Percentiles rank a stretch among this genome's conserved stretches.
Conservation (phyloP, 2,113 vertebrate species). For the Rhizomys pruinosus region DNA sequence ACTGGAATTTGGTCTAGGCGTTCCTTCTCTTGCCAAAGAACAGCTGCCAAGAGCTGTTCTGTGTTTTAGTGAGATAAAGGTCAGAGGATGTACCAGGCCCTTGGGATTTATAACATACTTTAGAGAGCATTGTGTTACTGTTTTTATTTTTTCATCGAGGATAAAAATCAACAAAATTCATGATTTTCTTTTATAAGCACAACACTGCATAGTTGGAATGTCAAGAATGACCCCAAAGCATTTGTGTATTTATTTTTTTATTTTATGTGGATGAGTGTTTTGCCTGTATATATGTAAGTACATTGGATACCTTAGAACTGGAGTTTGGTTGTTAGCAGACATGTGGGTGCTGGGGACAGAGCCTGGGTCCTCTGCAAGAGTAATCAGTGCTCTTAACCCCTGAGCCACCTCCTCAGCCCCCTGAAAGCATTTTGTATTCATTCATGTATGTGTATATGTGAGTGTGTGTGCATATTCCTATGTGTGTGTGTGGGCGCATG, state of each 20-base stretch:
- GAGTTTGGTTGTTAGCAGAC: too few species aligned
- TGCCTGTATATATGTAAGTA: too few species aligned
- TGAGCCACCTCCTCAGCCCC: too few species aligned
- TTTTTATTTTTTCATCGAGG: slow-evolving; percentile 43
- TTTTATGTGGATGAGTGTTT: too few species aligned
- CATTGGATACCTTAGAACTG: too few species aligned
- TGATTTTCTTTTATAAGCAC: slow-evolving; percentile 14
- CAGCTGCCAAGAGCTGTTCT: neutral
- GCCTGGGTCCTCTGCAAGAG: too few species aligned
- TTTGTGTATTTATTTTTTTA: neutral
- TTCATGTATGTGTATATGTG: neutral
- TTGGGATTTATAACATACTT: slow-evolving; percentile 2
- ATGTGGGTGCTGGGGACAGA: too few species aligned
- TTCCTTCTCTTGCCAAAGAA: slow-evolving; percentile 11
- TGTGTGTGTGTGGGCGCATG: neutral
- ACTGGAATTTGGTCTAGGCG: neutral
- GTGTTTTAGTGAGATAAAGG: neutral
- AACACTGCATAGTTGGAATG: neutral
- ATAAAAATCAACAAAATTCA: slow-evolving; percentile 9
- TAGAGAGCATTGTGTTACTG: neutral
- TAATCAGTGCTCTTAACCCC: too few species aligned
- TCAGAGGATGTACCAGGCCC: neutral
- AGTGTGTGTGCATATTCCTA: too few species aligned
- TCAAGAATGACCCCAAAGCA: neutral
- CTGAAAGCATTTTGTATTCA: neutral